Percentiles rank a stretch among this genome's conserved stretches.
phyloP scores from a whole-genome alignment of 2,797 vertebrate species.

The Squalus acanthias region DNA sequence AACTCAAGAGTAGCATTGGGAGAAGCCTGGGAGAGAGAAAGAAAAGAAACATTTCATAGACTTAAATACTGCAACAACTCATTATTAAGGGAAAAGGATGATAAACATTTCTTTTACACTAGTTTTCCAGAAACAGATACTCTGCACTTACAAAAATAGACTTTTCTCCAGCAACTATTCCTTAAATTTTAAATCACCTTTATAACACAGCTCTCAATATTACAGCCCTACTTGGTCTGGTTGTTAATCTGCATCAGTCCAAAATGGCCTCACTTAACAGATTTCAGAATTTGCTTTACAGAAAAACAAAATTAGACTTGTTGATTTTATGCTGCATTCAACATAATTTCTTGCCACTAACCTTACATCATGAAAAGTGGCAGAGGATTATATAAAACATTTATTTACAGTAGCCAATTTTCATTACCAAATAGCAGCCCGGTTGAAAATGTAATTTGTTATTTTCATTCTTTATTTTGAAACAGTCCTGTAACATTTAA shows the following conservation, averaged over 20 bases:
- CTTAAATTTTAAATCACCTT: neutral
- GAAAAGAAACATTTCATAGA: slow-evolving; percentile 18
- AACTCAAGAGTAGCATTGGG: neutral
- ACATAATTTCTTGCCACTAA: neutral
- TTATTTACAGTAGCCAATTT: neutral
- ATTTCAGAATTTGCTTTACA: neutral
- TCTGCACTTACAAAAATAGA: neutral
- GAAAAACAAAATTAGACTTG: neutral
- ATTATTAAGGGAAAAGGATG: neutral
- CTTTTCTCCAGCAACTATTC: neutral
- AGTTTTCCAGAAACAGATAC: neutral
- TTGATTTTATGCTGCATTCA: neutral
- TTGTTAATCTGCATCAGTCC: neutral
- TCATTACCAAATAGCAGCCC: neutral
- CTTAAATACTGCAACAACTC: neutral
- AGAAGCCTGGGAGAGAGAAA: slow-evolving; percentile 14
- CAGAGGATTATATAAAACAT: neutral
- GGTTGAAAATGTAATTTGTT: neutral
- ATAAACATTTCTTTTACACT: neutral
- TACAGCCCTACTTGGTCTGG: neutral
- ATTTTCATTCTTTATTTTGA: neutral
- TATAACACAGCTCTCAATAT: neutral
- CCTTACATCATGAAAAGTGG: neutral
- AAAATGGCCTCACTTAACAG: neutral
- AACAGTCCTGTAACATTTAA: neutral